Evolutionary conservation across 2,797 vertebrate genomes (phyloP), one percentile per base, ranked within the genome.

Genomic region (Heterohyrax brucei): DNA sequence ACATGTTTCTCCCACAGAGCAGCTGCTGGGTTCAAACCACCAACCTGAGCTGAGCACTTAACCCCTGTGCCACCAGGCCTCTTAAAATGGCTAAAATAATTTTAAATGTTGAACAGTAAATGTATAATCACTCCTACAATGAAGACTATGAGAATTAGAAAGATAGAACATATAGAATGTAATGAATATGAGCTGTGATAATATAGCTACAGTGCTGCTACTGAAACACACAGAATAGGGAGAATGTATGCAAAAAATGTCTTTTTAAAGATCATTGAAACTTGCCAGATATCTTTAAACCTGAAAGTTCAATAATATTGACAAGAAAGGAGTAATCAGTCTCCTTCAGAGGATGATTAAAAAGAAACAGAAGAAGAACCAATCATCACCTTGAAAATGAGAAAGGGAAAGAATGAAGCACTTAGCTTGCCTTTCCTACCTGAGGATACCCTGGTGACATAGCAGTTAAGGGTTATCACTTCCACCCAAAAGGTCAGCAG

Each of bases 271-370:
- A 68, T 22, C 14, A 79, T 46, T 81, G 26, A 44, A 79, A 46
- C 48, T 53, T 73, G 61, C 82, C 87, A 82, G 53, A 53, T 77
- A 86, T 19, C 48, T 84, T 75, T 88, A 66, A 75, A 59, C 80
- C 59, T 21, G 44, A 33, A 66, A 61, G 12, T n/a, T 78, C 39
- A 30, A 73, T 46, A 10, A 87, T 39, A 50, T 73, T 72, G 62
- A 66, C 64, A 86, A 82, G 70, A 77, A 87, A 56, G 39, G 39
- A 39, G 16, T 18, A 22, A 50, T 5, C 26, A 22, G 9, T 48
- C 33, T 86, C 33, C 76, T 92, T 48, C 21, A 0, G 14, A 77
- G 46, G 64, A 78, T 87, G 21, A 21, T 6, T 61, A 21, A 21
- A 61, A 61, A 61, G 22, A 59, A 53, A 53, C 39, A 53, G 8